Evolutionary conservation across 1,140 invertebrate species (phyloP).

Genomic region (Hylaeus volcanicus): DNA sequence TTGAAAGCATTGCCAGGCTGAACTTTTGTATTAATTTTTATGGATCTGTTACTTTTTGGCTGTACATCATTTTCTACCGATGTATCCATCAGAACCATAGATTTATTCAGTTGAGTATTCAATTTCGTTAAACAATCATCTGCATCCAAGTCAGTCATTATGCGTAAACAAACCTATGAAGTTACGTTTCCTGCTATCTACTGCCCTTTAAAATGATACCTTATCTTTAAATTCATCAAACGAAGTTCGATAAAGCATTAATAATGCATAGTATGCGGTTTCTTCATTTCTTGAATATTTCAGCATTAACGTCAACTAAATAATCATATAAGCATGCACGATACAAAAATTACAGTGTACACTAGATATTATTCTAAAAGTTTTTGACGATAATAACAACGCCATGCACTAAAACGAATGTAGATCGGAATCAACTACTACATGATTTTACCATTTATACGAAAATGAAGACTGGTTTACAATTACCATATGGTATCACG

Average conservation of each 20-base stretch:
- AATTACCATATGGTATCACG: neutral
- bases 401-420: neutral
- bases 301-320: neutral
- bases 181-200: neutral
- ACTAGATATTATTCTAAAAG: neutral
- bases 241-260: neutral
- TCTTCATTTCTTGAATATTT: neutral
- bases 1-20: neutral
- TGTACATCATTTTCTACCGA: neutral
- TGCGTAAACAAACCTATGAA: neutral
- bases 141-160: constrained; percentile 28
- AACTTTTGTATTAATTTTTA: constrained; percentile 51
- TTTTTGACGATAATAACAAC: neutral
- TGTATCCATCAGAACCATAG: constrained; percentile 57
- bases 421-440: neutral
- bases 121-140: constrained; percentile 53
- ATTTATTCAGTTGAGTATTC: constrained; percentile 59
- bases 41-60: constrained; percentile 42
- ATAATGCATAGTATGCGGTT: neutral
- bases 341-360: neutral
- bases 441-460: neutral
- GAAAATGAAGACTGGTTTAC: neutral
- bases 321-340: neutral
- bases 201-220: neutral
- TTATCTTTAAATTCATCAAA: neutral